Evolutionary conservation across 2,113 vertebrate species (phyloP).

Genomic region (Notarius lentiginosus): DNA sequence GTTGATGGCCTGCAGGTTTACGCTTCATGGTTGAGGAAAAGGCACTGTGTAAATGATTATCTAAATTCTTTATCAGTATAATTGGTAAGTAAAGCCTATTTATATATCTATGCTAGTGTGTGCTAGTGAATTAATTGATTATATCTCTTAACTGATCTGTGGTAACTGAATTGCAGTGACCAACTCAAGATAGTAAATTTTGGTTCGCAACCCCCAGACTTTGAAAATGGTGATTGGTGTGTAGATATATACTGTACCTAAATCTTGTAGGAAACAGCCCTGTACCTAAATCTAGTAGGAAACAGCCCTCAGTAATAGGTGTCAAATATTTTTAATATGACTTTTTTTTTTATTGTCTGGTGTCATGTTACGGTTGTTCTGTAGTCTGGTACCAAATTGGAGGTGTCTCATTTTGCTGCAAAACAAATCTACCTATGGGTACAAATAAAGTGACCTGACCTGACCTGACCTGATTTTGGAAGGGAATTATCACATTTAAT

Average conservation of each 20-base stretch:
- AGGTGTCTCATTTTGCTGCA: no score
- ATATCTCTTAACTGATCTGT: neutral
- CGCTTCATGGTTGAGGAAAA: slow-evolving; percentile 8
- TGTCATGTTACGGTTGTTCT: no score
- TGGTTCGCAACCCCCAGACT: neutral
- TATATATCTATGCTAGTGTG: neutral
- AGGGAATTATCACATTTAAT: neutral
- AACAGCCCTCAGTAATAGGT: neutral
- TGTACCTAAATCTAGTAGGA: neutral
- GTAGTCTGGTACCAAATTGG: no score
- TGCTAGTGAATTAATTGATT: neutral
- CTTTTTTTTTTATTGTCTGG: no score
- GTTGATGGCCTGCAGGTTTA: neutral
- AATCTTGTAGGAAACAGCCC: neutral
- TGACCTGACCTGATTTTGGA: neutral
- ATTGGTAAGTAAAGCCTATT: slow-evolving; percentile 35
- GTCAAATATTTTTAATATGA: neutral
- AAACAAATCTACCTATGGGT: no score
- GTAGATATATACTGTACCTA: neutral
- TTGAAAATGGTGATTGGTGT: neutral
- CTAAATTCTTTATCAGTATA: slow-evolving; percentile 13
- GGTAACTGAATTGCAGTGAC: neutral
- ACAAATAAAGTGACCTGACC: no score
- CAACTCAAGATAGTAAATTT: neutral
- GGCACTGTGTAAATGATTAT: neutral